Evolutionary conservation across 2,113 vertebrate species (phyloP).

Genomic region (Zeus faber): DNA sequence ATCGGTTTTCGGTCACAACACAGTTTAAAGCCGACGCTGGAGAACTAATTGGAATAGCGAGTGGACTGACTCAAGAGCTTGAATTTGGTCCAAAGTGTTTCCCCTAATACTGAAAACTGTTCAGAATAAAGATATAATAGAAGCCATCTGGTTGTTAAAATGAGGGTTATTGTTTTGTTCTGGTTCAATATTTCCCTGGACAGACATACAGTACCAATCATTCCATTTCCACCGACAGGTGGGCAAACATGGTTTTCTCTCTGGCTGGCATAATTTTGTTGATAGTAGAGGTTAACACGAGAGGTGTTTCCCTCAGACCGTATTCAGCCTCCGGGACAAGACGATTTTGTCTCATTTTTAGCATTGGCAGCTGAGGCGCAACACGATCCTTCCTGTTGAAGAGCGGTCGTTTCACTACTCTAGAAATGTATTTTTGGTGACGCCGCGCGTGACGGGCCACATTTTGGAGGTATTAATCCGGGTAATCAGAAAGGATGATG

Average conservation of each 20-base stretch:
- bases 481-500: constrained; percentile 5
- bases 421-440: constrained; percentile 5
- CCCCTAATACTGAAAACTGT: constrained; percentile 17
- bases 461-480: constrained; percentile 4
- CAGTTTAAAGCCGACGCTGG: constrained; percentile 5
- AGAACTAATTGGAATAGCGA: neutral
- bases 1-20: neutral
- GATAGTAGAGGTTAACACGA: constrained; percentile 20
- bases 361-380: constrained; percentile 1
- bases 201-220: constrained; percentile 25
- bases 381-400: constrained; percentile 15
- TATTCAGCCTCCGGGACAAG: neutral
- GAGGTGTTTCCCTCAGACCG: constrained; percentile 15
- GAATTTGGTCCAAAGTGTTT: constrained; percentile 21
- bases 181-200: constrained; percentile 34
- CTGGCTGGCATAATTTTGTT: constrained; percentile 27
- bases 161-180: constrained; percentile 30
- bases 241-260: too few species aligned
- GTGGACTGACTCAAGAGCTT: constrained; percentile 26
- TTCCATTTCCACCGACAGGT: constrained; percentile 28
- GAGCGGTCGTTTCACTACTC: too few species aligned
- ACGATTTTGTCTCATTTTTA: constrained; percentile 2
- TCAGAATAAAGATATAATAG: constrained; percentile 29
- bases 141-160: constrained; percentile 24
- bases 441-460: too few species aligned